Evolutionary conservation across 2,797 vertebrate species (phyloP), one percentile per base, ranked within the genome.

Genomic region (Rhinichthys osculus): DNA sequence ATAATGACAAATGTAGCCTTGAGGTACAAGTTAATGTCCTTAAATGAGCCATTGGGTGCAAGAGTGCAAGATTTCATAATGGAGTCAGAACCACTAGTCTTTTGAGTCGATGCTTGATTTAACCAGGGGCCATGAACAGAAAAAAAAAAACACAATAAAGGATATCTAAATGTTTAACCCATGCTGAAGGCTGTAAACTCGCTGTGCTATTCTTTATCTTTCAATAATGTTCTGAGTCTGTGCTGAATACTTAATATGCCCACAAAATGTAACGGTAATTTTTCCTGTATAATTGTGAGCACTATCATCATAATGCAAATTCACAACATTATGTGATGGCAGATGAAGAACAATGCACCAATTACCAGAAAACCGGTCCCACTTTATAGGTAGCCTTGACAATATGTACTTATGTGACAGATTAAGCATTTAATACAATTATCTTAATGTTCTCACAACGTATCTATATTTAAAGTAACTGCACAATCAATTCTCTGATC

Each of bases 21-120:
- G 1, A 27, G 50, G 13, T 71, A 38, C 17, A 71, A n/a, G 33
- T 4, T 10, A 62, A 79, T 30, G 3, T 42, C 0, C 23, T 19
- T 66, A 67, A 10, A 57, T 74, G 30, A 35, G 69, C 78, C 13
- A 16, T 40, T 27, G 33, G 59, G 33, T 54, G n/a, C 17, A 47
- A 33, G 40, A 77, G 13, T 78, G 27, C 33, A 82, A 11, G 16
- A 59, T 76, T 83, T 62, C 27, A 66, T 80, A 62, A 21, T 71
- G 23, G 54, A 79, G 14, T 54, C 11, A 50, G 38, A 66, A 82
- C 14, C 47, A 52, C 78, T 27, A 78, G 11, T 14, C 64, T 64
- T 77, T 50, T 54, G 7, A 21, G 21, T 66, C 11, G 14, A 11
- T 78, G 67, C 14, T 66, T 52, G 19, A 23, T 27, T 52, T 77